phyloP scores from a whole-genome alignment of 1,140 invertebrate genomes.

The Cydia strobilella region DNA sequence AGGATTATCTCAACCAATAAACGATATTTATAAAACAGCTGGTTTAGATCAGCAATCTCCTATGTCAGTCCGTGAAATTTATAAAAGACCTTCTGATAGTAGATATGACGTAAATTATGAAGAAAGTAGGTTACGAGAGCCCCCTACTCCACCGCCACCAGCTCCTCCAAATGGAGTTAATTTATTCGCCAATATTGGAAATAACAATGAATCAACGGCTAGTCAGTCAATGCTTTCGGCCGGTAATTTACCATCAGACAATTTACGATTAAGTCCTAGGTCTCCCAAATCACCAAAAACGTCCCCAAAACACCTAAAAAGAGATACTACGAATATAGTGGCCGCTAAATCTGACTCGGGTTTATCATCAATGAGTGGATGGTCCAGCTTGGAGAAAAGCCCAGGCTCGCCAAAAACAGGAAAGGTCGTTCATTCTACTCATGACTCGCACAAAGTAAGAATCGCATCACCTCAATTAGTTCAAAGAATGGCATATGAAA shows the following conservation, averaged over 20 bases:
- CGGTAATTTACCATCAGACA: constrained; percentile 65
- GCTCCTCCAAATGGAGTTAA: constrained; percentile 84
- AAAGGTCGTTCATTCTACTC: constrained; percentile 58
- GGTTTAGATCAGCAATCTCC: constrained; percentile 81
- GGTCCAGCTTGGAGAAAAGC: constrained; percentile 91
- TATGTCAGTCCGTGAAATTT: constrained; percentile 83
- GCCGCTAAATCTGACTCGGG: constrained; percentile 91
- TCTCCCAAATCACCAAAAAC: constrained; percentile 87
- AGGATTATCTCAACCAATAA: constrained; percentile 57
- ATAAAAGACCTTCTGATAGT: constrained; percentile 82
- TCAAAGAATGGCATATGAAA: constrained; percentile 65
- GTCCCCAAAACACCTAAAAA: constrained; percentile 87
- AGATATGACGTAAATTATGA: constrained; percentile 79
- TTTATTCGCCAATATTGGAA: constrained; percentile 63
- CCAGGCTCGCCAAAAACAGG: constrained; percentile 85
- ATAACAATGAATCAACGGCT: constrained; percentile 57
- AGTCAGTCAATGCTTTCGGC: constrained; percentile 63
- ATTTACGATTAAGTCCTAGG: constrained; percentile 83
- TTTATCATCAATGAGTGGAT: constrained; percentile 91
- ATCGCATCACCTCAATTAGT: constrained; percentile 63
- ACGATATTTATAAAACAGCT: constrained; percentile 62
- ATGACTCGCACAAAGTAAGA: constrained; percentile 69
- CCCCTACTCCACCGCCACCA: constrained; percentile 88
- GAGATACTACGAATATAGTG: constrained; percentile 83
- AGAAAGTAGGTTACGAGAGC: constrained; percentile 79